phyloP scores from a whole-genome alignment of 2,113 vertebrate species.

The Dicerorhinus sumatrensis region DNA sequence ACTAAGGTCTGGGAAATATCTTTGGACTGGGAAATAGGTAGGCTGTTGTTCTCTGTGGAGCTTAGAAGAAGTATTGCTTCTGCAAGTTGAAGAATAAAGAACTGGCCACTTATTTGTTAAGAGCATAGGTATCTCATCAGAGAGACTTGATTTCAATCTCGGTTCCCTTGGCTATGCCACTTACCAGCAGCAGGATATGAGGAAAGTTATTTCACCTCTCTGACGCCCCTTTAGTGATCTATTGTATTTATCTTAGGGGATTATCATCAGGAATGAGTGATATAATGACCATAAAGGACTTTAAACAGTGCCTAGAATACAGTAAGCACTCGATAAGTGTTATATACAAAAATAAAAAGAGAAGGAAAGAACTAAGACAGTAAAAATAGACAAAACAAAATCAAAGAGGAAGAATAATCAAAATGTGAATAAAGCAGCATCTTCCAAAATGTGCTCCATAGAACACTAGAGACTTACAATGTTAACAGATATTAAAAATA shows the following conservation, averaged over 20 bases:
- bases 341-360: not conserved
- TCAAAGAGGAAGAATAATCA: constrained; percentile 19
- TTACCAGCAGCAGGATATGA: not conserved
- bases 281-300: not conserved
- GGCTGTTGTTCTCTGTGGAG: not conserved
- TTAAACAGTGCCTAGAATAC: not conserved
- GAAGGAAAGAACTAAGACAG: not conserved
- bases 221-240: not conserved
- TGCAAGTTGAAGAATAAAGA: not conserved
- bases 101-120: not conserved
- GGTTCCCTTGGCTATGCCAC: not conserved
- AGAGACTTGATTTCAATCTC: not conserved
- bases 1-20: not conserved
- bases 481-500: not conserved
- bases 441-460: not conserved
- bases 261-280: not conserved
- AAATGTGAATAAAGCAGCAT: not conserved
- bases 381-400: constrained; percentile 14
- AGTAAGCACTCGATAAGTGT: not conserved
- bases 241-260: not conserved
- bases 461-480: not conserved
- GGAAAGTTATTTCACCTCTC: not conserved
- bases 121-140: not conserved
- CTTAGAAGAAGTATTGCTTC: not conserved
- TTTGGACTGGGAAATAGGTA: not conserved